phyloP scores from a whole-genome alignment of 2,888 invertebrate species.

The Pemphredon lugubris region DNA sequence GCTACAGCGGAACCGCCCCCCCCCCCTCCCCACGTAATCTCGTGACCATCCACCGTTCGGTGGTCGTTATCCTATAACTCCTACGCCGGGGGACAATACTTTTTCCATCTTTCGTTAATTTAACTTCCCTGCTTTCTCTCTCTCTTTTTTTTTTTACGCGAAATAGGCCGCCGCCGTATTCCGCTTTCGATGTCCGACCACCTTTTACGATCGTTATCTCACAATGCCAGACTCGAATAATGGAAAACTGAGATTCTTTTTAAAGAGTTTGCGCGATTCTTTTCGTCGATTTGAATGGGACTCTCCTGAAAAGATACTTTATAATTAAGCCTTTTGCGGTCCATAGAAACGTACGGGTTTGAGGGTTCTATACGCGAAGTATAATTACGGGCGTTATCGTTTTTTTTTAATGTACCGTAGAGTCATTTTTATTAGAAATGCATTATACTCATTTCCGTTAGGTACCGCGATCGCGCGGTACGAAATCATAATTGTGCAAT shows the following conservation, averaged over 20 bases:
- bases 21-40: slow-evolving; percentile 24
- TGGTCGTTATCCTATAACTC: slow-evolving; percentile 31
- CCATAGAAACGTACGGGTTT: too few species aligned
- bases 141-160: slow-evolving; percentile 12
- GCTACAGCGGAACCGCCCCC: too few species aligned
- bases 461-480: too few species aligned
- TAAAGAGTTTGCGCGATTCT: slow-evolving; percentile 15
- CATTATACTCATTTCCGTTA: too few species aligned
- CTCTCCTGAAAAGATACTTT: too few species aligned
- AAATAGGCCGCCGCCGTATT: background rate
- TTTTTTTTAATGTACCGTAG: too few species aligned
- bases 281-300: background rate
- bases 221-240: slow-evolving; percentile 36
- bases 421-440: too few species aligned
- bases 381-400: too few species aligned
- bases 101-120: slow-evolving; percentile 13
- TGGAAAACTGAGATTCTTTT: slow-evolving; percentile 10
- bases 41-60: slow-evolving; percentile 30
- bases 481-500: too few species aligned
- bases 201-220: slow-evolving; percentile 45
- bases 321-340: too few species aligned
- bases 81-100: slow-evolving; percentile 17
- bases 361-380: too few species aligned
- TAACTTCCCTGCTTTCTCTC: slow-evolving; percentile 5
- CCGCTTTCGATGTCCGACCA: slow-evolving; percentile 19